phyloP scores from a whole-genome alignment of 2,888 invertebrate species.

The Callyntrura guangdongensis region DNA sequence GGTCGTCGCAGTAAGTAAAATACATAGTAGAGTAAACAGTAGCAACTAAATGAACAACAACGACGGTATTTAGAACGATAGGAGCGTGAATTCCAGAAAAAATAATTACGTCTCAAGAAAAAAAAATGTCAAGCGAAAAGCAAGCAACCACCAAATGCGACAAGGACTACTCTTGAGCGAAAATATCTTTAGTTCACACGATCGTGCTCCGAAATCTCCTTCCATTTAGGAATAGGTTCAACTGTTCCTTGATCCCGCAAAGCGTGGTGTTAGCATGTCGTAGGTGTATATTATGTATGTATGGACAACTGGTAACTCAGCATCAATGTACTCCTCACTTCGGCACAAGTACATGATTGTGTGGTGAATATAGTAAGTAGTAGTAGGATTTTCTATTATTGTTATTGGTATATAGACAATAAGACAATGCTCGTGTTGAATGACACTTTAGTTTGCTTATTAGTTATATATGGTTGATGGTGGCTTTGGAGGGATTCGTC shows the following conservation, averaged over 20 bases:
- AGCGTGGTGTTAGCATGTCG: not conserved
- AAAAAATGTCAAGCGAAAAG: not conserved
- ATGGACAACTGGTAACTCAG: not conserved
- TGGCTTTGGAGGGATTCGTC: not conserved
- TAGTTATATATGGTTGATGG: not conserved
- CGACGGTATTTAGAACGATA: conserved; percentile 55
- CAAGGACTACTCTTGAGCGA: not conserved
- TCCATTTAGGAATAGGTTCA: conserved; percentile 37
- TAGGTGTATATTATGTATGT: not conserved
- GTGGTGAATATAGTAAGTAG: not conserved
- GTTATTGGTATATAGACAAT: not conserved
- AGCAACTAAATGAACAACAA: not conserved
- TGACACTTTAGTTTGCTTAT: conserved; percentile 39
- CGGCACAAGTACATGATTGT: not conserved
- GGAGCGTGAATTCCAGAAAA: conserved; percentile 69
- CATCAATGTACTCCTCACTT: not conserved
- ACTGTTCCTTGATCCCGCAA: conserved; percentile 1
- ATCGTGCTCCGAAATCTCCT: conserved; percentile 27
- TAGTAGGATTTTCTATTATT: not conserved
- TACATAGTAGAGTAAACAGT: not conserved
- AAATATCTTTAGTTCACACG: conserved; percentile 20
- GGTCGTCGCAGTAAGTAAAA: conserved; percentile 58
- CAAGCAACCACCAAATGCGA: not conserved
- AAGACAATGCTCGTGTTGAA: not conserved
- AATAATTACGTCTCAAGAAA: conserved; percentile 73